Evolutionary conservation across 2,797 vertebrate genomes (phyloP).

Genomic region (Merluccius polli): DNA sequence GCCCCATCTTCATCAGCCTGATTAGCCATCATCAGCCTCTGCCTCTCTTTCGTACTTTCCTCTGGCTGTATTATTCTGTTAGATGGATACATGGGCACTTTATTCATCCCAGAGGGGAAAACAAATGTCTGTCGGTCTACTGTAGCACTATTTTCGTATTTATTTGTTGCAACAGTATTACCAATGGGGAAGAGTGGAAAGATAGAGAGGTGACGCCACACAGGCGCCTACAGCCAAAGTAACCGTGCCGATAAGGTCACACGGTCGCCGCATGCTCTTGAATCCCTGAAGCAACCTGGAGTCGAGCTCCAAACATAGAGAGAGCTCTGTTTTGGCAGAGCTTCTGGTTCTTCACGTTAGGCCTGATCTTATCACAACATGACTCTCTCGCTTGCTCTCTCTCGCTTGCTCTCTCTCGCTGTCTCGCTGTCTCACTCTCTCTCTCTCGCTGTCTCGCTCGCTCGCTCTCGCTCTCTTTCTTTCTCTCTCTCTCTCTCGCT

Average conservation of each 20-base stretch:
- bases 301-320: background rate
- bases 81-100: no score
- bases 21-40: background rate
- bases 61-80: background rate
- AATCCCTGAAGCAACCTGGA: background rate
- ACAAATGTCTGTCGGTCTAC: background rate
- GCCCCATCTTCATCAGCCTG: background rate
- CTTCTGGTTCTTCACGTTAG: background rate
- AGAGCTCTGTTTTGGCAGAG: background rate
- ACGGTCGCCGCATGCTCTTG: background rate
- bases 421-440: no score
- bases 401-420: no score
- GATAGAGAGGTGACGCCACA: background rate
- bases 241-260: background rate
- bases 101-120: no score
- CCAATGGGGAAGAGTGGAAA: background rate
- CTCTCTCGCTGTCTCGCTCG: no score
- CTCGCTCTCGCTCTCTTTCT: background rate
- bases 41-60: background rate
- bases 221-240: background rate
- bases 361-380: background rate
- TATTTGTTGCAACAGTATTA: background rate
- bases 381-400: background rate
- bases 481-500: background rate
- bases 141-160: background rate